Percentiles rank a stretch among this genome's conserved stretches.
Evolutionary conservation across 2,888 invertebrate genomes (phyloP).

Genomic region (Lottia gigantea): DNA sequence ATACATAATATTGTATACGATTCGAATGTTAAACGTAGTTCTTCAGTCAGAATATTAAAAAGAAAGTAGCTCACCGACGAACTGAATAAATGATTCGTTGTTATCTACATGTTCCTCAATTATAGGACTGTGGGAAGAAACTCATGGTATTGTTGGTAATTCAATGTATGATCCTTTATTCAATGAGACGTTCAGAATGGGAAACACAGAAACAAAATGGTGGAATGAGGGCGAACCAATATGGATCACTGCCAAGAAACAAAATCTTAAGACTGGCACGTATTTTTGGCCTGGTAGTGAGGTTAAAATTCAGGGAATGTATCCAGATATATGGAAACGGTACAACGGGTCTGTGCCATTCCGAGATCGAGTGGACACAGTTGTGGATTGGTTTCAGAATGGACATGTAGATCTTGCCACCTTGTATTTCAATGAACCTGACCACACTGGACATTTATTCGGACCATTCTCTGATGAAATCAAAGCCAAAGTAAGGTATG

Average conservation of each 20-base stretch:
- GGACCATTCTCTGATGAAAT: constrained; percentile 50
- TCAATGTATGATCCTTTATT: constrained; percentile 72
- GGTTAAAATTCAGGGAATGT: constrained; percentile 70
- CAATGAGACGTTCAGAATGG: constrained; percentile 43
- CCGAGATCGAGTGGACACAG: constrained; percentile 73
- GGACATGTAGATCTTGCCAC: constrained; percentile 42
- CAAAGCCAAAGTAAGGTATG: constrained; percentile 30
- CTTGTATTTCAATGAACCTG: constrained; percentile 58
- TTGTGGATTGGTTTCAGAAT: constrained; percentile 67
- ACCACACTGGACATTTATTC: constrained; percentile 47
- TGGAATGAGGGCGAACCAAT: constrained; percentile 59
- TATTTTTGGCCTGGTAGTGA: constrained; percentile 77
- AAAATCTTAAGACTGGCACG: constrained; percentile 71
- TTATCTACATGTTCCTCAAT: neutral
- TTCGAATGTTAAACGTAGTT: too few relatives aligned
- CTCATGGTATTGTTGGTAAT: constrained; percentile 78
- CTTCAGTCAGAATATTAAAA: too few relatives aligned
- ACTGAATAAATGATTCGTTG: too few relatives aligned
- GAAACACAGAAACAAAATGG: constrained; percentile 44
- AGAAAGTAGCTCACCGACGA: too few relatives aligned
- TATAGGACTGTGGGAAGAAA: constrained; percentile 76
- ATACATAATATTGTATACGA: too few relatives aligned
- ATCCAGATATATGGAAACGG: constrained; percentile 57
- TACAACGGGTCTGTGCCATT: constrained; percentile 70
- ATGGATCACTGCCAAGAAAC: constrained; percentile 70